Base-by-base conservation (phyloP, 2,888 invertebrate genomes). In the Plagodis dolabraria region DNA sequence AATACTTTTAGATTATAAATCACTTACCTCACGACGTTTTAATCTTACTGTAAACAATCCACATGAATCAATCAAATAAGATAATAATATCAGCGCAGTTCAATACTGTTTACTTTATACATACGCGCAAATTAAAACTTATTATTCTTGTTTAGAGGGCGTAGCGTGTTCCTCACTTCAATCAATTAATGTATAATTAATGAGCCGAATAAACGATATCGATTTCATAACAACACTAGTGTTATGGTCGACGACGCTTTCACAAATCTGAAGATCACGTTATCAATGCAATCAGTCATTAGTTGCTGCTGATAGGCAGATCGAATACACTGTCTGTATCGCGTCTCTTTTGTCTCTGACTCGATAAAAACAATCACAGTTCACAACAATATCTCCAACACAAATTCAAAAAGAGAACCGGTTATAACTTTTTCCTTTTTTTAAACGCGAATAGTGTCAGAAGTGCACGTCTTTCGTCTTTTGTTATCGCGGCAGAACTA, bases 401-500 rank as follows among this genome's bases (percentile, higher is more conserved):
- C 57, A 42, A 61, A 71, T 60, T 58, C 44, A 38, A 60, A 67
- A 69, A 43, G 0, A n/a, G 54, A 67, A 64, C 58, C 45, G 52
- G 60, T 48, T 52, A 66, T 55, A 60, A 69, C 47, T 55, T 64
- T 68, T 61, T 52, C 46, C 60, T 63, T 60, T 66, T 55, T 59
- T 52, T 54, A 59, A 50, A 47, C 55, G 47, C 52, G 61, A 56
- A 63, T 50, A 47, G 57, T 57, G 68, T 67, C 68, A 51, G 53
- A 71, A 72, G 71, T 73, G 76, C 79, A 85, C 87, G 87, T 86
- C 85, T 78, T 79, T 63, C 77, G 70, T 75, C 80, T 77, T 74
- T 79, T 86, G 83, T 87, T 86, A 88, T 86, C 87, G 82, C 78
- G 60, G 75, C 77, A 72, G 77, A 75, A 87, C 87, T 88, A 86